Evolutionary conservation across 2,888 invertebrate species (phyloP), one percentile per base, ranked within the genome.

Genomic region (Neria commutata): DNA sequence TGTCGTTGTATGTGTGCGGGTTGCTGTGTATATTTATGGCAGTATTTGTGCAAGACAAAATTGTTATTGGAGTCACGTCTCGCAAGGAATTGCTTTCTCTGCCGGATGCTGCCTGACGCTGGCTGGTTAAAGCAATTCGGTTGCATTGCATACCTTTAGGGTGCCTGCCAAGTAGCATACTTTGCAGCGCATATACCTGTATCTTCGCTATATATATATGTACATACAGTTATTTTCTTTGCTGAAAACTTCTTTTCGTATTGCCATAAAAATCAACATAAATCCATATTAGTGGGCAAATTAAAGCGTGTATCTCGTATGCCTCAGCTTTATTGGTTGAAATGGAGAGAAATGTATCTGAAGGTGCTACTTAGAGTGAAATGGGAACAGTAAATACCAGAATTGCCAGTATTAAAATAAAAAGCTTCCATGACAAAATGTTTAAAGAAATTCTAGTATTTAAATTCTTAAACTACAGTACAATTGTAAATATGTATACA

Each of bases 271-370:
- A 68, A 65, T 66, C 62, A 65, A 71, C 66, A 70, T 73, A 72
- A 70, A 74, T 75, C 70, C 66, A 54, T 57, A 51, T 62, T 72
- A 70, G 62, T 65, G 64, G 67, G 25, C 65, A 74, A 72, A 72
- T 73, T 72, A 70, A 72, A 69, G 65, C 57, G 11, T 11, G 11
- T 8, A 29, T n/a, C n/a, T n/a, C 6, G 29, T 29, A 29, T 29
- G 29, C 11, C n/a, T 6, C 29, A 29, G 11, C 6, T 29, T 29
- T 29, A 29, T 29, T 29, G 29, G 29, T 8, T 11, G 6, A 29
- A 29, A n/a, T n/a, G n/a, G n/a, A n/a, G n/a, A n/a, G n/a, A n/a
- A n/a, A n/a, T n/a, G n/a, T n/a, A n/a, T n/a, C n/a, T n/a, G n/a
- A n/a, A n/a, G n/a, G n/a, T n/a, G n/a, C n/a, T n/a, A n/a, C n/a